Evolutionary conservation across 2,888 invertebrate genomes (phyloP).

Genomic region (Uloborus plumipes): DNA sequence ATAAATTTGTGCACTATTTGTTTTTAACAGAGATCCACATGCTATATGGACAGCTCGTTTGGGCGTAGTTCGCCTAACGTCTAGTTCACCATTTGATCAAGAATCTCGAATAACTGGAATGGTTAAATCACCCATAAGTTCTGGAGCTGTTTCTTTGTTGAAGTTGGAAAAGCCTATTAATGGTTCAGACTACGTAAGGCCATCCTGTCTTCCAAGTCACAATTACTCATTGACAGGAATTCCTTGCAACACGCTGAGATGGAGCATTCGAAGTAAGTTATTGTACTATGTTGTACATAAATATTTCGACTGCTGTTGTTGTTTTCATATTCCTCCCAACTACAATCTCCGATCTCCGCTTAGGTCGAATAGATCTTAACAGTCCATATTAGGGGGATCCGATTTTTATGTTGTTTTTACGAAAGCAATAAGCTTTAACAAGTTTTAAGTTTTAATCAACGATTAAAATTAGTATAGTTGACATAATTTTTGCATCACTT

Average conservation of each 20-base stretch:
- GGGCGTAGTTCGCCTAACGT: slow-evolving; percentile 44
- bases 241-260: slow-evolving; percentile 50
- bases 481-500: too few relatives aligned
- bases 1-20: not conserved
- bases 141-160: slow-evolving; percentile 50
- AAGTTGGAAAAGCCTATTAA: slow-evolving; percentile 49
- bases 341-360: not conserved
- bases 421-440: too few relatives aligned
- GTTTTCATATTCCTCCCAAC: not conserved
- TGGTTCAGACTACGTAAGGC: slow-evolving; percentile 57
- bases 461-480: too few relatives aligned
- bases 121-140: slow-evolving; percentile 57
- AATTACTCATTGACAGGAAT: slow-evolving; percentile 51
- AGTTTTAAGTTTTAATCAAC: too few relatives aligned
- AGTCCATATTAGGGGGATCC: too few relatives aligned
- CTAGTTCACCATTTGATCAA: slow-evolving; percentile 57
- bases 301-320: too few relatives aligned
- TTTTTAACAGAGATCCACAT: slow-evolving; percentile 40
- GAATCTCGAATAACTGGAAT: slow-evolving; percentile 52
- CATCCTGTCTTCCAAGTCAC: slow-evolving; percentile 61
- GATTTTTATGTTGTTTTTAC: too few relatives aligned
- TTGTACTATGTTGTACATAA: not conserved
- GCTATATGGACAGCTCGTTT: slow-evolving; percentile 45
- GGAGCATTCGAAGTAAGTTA: slow-evolving; percentile 49
- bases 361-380: too few relatives aligned